phyloP scores from a whole-genome alignment of 2,888 invertebrate species.

The Clunio marinus region DNA sequence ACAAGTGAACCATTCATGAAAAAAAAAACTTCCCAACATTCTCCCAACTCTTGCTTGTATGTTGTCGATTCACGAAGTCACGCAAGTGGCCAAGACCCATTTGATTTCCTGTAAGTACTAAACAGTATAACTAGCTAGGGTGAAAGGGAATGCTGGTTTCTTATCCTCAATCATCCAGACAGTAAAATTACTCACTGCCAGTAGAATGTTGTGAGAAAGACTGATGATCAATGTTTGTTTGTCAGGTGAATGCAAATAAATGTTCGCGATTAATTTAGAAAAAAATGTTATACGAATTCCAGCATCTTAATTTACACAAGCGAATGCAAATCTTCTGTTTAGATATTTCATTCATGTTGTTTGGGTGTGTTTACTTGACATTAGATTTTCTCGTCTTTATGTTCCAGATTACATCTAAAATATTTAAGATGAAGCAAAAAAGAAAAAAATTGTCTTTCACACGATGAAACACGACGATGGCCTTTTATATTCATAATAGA shows the following conservation, averaged over 20 bases:
- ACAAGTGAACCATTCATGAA: constrained; percentile 7
- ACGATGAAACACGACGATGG: background rate
- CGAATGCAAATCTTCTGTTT: background rate
- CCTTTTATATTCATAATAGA: background rate
- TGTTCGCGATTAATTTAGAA: background rate
- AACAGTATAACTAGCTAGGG: background rate
- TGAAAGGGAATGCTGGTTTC: background rate
- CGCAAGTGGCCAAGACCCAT: constrained; percentile 11
- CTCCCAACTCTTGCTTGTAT: background rate
- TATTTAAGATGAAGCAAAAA: no score
- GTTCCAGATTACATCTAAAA: background rate
- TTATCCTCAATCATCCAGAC: background rate
- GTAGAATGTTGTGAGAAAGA: background rate
- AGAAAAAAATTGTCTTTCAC: no score
- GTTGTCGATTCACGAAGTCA: background rate
- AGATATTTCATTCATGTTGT: background rate
- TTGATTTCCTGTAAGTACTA: background rate
- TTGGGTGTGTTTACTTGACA: constrained; percentile 12
- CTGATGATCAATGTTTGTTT: constrained; percentile 12
- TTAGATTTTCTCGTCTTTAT: background rate
- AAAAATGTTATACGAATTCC: background rate
- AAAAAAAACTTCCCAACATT: background rate
- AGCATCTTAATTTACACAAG: background rate
- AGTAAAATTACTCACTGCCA: background rate
- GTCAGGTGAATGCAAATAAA: constrained; percentile 15